These are phyloP conservation scores for Dendrocincla fuliginosa DNA, from an alignment of 2,797 vertebrate species.

Conservation along the genomic window DNA sequence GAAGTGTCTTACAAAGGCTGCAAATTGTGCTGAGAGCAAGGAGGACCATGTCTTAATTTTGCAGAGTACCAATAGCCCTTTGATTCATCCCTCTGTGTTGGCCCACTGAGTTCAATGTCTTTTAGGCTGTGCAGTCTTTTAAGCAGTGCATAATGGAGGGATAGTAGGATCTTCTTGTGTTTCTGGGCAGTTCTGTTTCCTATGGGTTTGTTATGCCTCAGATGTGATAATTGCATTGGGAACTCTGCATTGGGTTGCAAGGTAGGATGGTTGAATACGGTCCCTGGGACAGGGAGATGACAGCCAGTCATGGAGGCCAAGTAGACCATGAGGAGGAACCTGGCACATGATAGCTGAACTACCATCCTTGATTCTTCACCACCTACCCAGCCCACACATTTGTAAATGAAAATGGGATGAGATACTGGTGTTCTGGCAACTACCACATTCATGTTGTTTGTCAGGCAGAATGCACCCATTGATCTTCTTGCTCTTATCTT, in stretches of 20 bases:
- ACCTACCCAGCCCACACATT: not conserved
- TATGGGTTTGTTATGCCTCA: not conserved
- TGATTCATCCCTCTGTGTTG: not conserved
- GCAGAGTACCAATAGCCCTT: not conserved
- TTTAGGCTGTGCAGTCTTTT: not conserved
- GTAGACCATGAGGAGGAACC: not conserved
- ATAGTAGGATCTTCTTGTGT: not conserved
- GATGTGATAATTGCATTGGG: not conserved
- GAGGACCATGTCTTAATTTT: not conserved
- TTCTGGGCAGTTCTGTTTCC: not conserved
- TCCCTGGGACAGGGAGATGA: not conserved
- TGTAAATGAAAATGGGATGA: not conserved
- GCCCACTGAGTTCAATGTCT: not conserved
- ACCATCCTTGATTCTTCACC: not conserved
- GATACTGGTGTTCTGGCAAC: not conserved
- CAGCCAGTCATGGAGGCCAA: not conserved
- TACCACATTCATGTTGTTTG: not conserved
- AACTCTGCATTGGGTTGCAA: not conserved
- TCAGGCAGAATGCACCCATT: not conserved
- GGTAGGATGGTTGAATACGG: not conserved
- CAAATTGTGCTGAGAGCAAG: not conserved
- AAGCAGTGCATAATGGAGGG: not conserved
- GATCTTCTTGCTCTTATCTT: not conserved
- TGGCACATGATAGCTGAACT: not conserved
- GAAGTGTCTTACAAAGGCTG: not conserved